Evolutionary conservation across 2,113 vertebrate genomes (phyloP), one percentile per base, ranked within the genome.

Genomic region (Zosterops borbonicus): DNA sequence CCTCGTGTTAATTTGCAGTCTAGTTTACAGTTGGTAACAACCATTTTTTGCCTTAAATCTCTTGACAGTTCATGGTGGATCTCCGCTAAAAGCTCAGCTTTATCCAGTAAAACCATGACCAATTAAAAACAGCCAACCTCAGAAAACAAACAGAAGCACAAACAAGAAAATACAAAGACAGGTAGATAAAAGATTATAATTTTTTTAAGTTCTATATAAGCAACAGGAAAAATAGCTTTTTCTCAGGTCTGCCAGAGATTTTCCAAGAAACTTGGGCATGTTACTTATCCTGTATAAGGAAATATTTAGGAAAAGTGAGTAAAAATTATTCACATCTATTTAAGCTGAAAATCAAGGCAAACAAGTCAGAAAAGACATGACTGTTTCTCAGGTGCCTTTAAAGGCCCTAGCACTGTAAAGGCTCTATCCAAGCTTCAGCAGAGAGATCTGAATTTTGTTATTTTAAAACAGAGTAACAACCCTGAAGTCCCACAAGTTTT

Each of bases 1-100:
- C 3, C 47, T 50, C 0, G 0, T 33, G 4, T 76, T 60, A 55
- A 55, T 33, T 42, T 85, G 24, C 14, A 56, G 14, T 5, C 16
- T 67, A 59, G 52, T 59, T 87, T 44, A 59, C 14, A 14, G 23
- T 14, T 47, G 14, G 4, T 31, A 55, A 17, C 17, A 65, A 78
- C 3, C 0, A 5, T 22, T 39, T 83, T 82, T 73, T 71, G 20
- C 24, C 39, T 81, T 70, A 59, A 78, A 55, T 46, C 33, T 27
- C 16, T 58, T 62, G n/a, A 49, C 78, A 39, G 59, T 42, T 76
- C 31, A 35, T 18, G 8, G 39, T 18, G 8, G 17, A 14, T 21
- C 28, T 52, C 21, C 35, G 49, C 11, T 44, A 33, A 8, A 12
- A 73, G 8, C 9, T 83, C 67, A 69, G 35, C 7, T 65, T 77